Evolutionary conservation across 2,888 invertebrate genomes (phyloP).

Genomic region (Philereme vetulata): DNA sequence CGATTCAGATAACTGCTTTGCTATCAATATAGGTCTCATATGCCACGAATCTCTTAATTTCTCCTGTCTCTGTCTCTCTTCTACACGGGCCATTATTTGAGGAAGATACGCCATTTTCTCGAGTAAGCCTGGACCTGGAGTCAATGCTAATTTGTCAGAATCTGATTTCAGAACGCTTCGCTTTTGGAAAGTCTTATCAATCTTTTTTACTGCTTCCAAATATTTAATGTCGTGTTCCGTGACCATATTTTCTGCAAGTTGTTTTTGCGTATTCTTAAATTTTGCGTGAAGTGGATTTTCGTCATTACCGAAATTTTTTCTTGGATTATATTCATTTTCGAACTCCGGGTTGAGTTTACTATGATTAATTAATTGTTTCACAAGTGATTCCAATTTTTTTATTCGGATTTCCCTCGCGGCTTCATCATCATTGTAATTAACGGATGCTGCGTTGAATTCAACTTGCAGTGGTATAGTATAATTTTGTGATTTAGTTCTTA

Average conservation of each 20-base stretch:
- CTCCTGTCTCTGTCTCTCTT: conserved; percentile 28
- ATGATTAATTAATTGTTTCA: too few species aligned
- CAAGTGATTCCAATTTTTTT: too few species aligned
- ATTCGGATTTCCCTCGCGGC: too few species aligned
- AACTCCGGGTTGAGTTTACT: too few species aligned
- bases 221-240: conserved; percentile 27
- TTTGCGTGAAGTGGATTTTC: conserved; percentile 1
- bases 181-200: conserved; percentile 48
- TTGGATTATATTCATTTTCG: background rate
- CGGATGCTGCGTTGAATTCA: too few species aligned
- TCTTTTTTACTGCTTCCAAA: conserved; percentile 39
- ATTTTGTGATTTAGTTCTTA: too few species aligned
- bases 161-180: conserved; percentile 36
- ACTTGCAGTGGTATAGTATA: too few species aligned
- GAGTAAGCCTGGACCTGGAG: conserved; percentile 49
- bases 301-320: background rate
- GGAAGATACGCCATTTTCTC: conserved; percentile 52
- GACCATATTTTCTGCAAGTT: conserved; percentile 20
- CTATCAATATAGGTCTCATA: conserved; percentile 35
- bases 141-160: conserved; percentile 38
- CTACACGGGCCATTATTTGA: conserved; percentile 47
- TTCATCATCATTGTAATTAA: too few species aligned
- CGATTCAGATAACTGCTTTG: conserved; percentile 6
- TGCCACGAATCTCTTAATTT: conserved; percentile 27
- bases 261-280: conserved; percentile 13